Evolutionary conservation across 1,140 invertebrate genomes (phyloP).

Genomic region (Procambarus clarkii): DNA sequence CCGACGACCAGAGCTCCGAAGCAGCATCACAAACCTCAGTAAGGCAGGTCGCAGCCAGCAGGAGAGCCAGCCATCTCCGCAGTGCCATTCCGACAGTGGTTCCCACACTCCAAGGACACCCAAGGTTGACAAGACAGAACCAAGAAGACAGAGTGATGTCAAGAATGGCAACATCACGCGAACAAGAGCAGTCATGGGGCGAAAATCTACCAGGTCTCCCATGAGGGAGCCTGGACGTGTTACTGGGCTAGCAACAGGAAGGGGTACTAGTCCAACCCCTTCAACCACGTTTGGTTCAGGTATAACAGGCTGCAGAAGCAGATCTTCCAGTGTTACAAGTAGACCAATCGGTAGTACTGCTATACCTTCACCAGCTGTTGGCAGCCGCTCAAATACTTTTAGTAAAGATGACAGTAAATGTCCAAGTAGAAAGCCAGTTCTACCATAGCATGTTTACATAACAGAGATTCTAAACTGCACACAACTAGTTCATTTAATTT

Average conservation of each 20-base stretch:
- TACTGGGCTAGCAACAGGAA: slow-evolving; percentile 4
- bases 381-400: slow-evolving; percentile 61
- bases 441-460: slow-evolving; percentile 10
- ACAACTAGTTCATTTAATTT: neutral
- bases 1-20: slow-evolving; percentile 27
- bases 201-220: slow-evolving; percentile 38
- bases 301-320: slow-evolving; percentile 26
- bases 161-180: slow-evolving; percentile 51
- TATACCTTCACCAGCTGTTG: slow-evolving; percentile 24
- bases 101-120: slow-evolving; percentile 37
- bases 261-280: slow-evolving; percentile 37
- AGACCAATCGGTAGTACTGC: slow-evolving; percentile 30
- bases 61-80: neutral
- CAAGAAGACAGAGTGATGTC: slow-evolving; percentile 36
- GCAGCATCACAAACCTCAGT: slow-evolving; percentile 34
- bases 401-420: slow-evolving; percentile 44
- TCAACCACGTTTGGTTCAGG: slow-evolving; percentile 17
- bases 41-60: slow-evolving; percentile 18
- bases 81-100: slow-evolving; percentile 18
- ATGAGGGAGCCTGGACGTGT: slow-evolving; percentile 45
- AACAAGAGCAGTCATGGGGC: slow-evolving; percentile 46
- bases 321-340: slow-evolving; percentile 56
- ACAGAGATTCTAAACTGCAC: neutral
- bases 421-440: neutral
- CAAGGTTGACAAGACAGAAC: slow-evolving; percentile 14